Evolutionary conservation across 2,888 invertebrate species (phyloP), one percentile per base, ranked within the genome.

Genomic region (Hydrotaea cyrtoneurina): DNA sequence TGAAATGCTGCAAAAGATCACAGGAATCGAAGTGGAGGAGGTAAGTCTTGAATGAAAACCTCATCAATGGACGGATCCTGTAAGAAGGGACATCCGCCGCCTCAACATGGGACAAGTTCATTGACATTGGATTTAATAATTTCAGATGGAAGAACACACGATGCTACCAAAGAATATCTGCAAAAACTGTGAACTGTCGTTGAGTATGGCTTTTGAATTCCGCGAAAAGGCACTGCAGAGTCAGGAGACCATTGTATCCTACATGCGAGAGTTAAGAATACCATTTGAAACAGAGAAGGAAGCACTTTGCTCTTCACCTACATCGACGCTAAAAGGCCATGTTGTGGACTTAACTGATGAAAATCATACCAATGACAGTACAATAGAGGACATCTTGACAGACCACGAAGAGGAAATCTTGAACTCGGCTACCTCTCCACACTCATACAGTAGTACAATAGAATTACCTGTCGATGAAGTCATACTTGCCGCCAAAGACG

Each of bases 121-220:
- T 77, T 59, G 3, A 31, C 2, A 31, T 7, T 31, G 31, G 31
- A 31, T 31, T 31, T 31, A 4, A 31, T 4, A 4, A 31, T 69
- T 75, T 0, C 39, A 85, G 86, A 19, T 71, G 13, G 71, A 89
- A 80, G 87, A 87, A 3, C 86, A 87, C 39, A 88, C 88, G 11
- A 86, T 87, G 36, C 86, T 91, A n/a, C 91, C 91, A 7, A 88
- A 90, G 43, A 87, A 87, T 15, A 92, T 91, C 74, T 91, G 91
- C 71, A 90, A 88, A 76, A 86, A 87, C 13, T 91, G 91, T 87
- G 91, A 91, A 75, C 86, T 91, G 5, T 89, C 91, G 13, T 87
- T 91, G 0, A 92, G 89, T 73, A 89, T 92, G 89, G 91, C 91
- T 0, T 92, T 87, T 77, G 89, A 90, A 80, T 90, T 92, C 64